These are phyloP conservation scores for Andinoacara biseriatus DNA, from an alignment of 2,113 vertebrate genomes.

Conservation along the genomic window DNA sequence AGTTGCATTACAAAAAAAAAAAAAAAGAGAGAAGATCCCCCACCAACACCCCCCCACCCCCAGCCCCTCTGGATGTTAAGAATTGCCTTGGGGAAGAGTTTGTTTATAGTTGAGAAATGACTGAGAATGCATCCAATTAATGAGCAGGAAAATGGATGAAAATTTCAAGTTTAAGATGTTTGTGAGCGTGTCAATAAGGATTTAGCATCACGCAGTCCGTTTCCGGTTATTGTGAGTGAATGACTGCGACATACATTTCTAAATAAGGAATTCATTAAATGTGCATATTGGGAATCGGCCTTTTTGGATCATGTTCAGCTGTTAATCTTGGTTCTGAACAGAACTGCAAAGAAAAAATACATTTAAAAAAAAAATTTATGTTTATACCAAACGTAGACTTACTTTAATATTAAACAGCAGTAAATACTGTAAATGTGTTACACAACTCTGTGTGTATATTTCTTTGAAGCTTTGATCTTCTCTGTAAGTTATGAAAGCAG, in stretches of 20 bases:
- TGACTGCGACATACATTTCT: neutral
- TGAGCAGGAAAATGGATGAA: constrained; percentile 55
- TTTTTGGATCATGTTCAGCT: neutral
- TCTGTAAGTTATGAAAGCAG: neutral
- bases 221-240: neutral
- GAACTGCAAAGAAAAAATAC: neutral
- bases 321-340: neutral
- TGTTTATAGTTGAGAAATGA: constrained; percentile 62
- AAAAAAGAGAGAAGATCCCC: neutral
- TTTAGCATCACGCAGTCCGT: neutral
- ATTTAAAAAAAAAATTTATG: neutral
- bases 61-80: neutral
- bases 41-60: too few species aligned
- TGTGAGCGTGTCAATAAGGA: neutral
- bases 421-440: constrained; percentile 19
- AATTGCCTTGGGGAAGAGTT: constrained; percentile 54
- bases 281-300: neutral
- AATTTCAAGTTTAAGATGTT: constrained; percentile 23
- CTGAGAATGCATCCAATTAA: constrained; percentile 47
- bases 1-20: neutral
- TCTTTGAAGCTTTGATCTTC: constrained; percentile 22
- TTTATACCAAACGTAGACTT: neutral
- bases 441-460: neutral
- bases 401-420: constrained; percentile 18
- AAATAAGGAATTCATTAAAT: neutral